These are phyloP conservation scores for Poecilia wingei DNA, from an alignment of 2,797 vertebrate genomes.

Conservation along the genomic window DNA sequence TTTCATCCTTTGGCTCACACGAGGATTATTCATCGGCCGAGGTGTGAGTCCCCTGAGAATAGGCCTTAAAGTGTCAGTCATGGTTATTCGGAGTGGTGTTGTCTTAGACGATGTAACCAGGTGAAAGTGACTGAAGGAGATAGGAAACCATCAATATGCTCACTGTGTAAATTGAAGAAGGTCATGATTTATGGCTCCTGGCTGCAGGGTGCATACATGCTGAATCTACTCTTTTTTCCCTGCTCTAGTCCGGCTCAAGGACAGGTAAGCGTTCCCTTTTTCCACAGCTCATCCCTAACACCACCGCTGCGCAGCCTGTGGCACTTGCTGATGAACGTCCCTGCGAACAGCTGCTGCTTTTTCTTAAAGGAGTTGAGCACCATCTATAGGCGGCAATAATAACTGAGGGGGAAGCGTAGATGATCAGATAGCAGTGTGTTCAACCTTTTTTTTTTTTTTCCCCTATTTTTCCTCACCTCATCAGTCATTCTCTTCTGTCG, in stretches of 20 bases:
- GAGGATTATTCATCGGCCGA: constrained; percentile 65
- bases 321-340: constrained; percentile 71
- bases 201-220: constrained; percentile 70
- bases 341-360: constrained; percentile 15
- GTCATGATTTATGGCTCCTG: constrained; percentile 78
- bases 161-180: constrained; percentile 79
- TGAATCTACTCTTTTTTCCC: constrained; percentile 72
- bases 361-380: constrained; percentile 71
- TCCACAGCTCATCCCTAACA: constrained; percentile 61
- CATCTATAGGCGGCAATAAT: constrained; percentile 64
- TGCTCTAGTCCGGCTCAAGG: constrained; percentile 73
- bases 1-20: constrained; percentile 28
- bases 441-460: neutral
- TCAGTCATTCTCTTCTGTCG: constrained; percentile 61
- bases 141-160: constrained; percentile 80
- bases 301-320: constrained; percentile 50
- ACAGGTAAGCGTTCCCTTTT: constrained; percentile 77
- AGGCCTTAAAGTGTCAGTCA: constrained; percentile 75
- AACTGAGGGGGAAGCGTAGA: constrained; percentile 15
- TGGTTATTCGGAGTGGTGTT: constrained; percentile 68
- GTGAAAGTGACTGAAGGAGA: constrained; percentile 77
- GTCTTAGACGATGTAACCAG: constrained; percentile 73
- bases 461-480: constrained; percentile 52
- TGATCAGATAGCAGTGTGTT: constrained; percentile 17
- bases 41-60: constrained; percentile 65